Conservation (phyloP, 35 echinoderm and acorn worm genomes). For the Stichopus chloronotus region DNA sequence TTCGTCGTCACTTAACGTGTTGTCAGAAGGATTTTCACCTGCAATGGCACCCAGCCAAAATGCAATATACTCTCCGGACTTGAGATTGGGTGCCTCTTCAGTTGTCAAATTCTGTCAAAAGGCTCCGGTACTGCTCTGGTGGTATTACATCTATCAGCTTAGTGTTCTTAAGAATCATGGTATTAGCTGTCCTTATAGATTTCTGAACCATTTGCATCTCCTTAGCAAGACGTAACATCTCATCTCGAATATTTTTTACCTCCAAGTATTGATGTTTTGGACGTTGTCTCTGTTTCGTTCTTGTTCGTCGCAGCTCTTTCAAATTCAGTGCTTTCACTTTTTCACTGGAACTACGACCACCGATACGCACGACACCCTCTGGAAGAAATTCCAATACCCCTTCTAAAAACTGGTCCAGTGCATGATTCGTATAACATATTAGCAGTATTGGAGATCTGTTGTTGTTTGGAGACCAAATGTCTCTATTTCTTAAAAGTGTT, state of each 20-base stretch:
- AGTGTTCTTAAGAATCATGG: slow-evolving; percentile 39
- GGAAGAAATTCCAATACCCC: slow-evolving; percentile 73
- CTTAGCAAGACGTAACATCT: slow-evolving; percentile 39
- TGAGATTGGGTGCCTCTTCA: neutral
- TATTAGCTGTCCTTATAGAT: neutral
- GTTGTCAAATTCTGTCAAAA: neutral
- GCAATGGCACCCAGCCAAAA: slow-evolving; percentile 12
- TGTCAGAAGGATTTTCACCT: slow-evolving; percentile 37
- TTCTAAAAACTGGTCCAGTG: slow-evolving; percentile 96
- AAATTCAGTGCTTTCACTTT: slow-evolving; percentile 76
- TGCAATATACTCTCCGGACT: slow-evolving; percentile 17
- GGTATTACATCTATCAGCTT: slow-evolving; percentile 44
- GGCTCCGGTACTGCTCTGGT: slow-evolving; percentile 26
- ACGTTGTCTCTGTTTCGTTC: neutral
- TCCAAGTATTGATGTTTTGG: slow-evolving; percentile 32
- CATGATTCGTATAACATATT: slow-evolving; percentile 95
- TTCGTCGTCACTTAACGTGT: slow-evolving; percentile 49
- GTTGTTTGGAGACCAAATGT: slow-evolving; percentile 61
- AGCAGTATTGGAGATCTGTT: slow-evolving; percentile 71
- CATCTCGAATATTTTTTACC: slow-evolving; percentile 19
- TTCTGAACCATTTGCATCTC: slow-evolving; percentile 44
- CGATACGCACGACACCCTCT: slow-evolving; percentile 79
- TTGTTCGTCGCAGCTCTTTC: slow-evolving; percentile 45
- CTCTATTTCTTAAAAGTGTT: slow-evolving; percentile 73
- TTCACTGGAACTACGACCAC: slow-evolving; percentile 86